Conservation (phyloP, 2,113 vertebrate genomes). For the Daboia siamensis region DNA sequence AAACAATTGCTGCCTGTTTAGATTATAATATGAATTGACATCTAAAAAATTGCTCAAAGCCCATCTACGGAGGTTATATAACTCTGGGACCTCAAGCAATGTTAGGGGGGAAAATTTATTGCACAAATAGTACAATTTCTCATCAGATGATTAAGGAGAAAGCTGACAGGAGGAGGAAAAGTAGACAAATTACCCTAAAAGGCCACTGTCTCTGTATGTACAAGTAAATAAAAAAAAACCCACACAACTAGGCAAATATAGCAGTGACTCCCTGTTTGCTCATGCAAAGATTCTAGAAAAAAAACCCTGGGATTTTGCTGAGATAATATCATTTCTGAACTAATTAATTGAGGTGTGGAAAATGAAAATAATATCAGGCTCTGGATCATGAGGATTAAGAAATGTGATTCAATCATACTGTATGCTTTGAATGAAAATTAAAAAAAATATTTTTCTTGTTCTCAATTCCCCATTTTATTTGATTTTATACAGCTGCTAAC, state of each 20-base stretch:
- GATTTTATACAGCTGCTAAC: background rate
- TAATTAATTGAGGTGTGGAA: conserved; percentile 2
- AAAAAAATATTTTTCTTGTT: background rate
- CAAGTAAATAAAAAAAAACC: conserved; percentile 58
- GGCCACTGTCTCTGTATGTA: conserved; percentile 50
- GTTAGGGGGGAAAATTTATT: conserved; percentile 67
- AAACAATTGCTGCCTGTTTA: conserved; percentile 52
- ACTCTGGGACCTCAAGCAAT: conserved; percentile 66
- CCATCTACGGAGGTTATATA: conserved; percentile 75
- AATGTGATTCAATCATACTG: conserved; percentile 12
- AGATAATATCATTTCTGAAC: conserved; percentile 18
- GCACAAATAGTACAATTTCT: conserved; percentile 69
- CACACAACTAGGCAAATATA: conserved; percentile 43
- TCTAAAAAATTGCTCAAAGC: conserved; percentile 41
- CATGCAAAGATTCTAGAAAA: conserved; percentile 6
- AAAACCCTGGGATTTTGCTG: conserved; percentile 14
- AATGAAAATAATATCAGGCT: background rate
- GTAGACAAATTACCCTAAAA: conserved; percentile 54
- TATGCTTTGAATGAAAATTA: conserved; percentile 14
- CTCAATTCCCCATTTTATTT: background rate
- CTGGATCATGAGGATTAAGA: background rate
- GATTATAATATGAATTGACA: conserved; percentile 62
- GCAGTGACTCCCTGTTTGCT: conserved; percentile 41
- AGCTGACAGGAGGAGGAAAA: conserved; percentile 36
- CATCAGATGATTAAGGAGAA: conserved; percentile 65